Conservation (phyloP, 2,113 vertebrate genomes). For the Lepus europaeus region DNA sequence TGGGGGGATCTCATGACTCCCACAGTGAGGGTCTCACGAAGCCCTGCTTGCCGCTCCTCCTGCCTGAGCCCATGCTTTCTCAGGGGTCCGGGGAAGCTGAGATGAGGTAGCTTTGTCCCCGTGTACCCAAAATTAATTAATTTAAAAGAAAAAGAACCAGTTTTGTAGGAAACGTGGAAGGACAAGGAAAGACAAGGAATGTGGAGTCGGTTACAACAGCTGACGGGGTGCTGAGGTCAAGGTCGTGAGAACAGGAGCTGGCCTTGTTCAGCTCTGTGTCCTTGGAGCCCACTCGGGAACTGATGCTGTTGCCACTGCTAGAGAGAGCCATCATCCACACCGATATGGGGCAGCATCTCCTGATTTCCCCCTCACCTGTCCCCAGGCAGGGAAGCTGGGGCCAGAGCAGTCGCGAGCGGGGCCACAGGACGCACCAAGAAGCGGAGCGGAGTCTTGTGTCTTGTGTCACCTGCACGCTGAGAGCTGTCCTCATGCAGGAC, state of each 20-base stretch:
- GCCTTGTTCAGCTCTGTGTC: not conserved
- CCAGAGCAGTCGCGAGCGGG: not conserved
- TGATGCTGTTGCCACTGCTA: not conserved
- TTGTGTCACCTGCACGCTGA: constrained; percentile 43
- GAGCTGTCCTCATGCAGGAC: not conserved
- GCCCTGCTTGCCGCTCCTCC: not conserved
- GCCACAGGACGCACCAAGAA: constrained; percentile 49
- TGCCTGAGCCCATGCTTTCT: not conserved
- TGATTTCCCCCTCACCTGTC: not conserved
- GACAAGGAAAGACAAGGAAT: not conserved
- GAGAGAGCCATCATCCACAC: not conserved
- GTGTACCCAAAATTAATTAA: not conserved
- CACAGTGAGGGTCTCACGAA: not conserved
- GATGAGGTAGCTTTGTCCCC: not conserved
- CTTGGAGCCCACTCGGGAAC: not conserved
- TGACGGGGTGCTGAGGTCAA: not conserved
- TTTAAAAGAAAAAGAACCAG: not conserved
- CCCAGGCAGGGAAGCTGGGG: not conserved
- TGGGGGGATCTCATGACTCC: not conserved
- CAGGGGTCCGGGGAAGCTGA: not conserved
- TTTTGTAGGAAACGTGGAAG: not conserved
- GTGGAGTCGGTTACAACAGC: not conserved
- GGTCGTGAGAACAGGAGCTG: not conserved
- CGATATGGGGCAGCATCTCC: not conserved
- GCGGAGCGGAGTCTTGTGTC: constrained; percentile 1